These are phyloP conservation scores for Gastrophysa polygoni DNA, from an alignment of 2,888 invertebrate species.

Conservation along the genomic window DNA sequence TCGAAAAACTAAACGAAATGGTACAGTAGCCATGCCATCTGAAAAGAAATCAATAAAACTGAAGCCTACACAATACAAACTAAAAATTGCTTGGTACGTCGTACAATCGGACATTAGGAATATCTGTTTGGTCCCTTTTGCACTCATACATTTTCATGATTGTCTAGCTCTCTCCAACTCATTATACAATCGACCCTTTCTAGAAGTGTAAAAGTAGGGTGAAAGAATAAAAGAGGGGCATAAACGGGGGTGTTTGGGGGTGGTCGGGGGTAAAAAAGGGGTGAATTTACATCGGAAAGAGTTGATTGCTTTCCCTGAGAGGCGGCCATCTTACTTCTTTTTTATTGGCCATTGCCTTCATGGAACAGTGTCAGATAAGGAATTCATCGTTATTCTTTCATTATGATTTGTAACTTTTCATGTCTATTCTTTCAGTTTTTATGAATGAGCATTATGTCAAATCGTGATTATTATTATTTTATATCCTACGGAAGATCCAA, in stretches of 20 bases:
- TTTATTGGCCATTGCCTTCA: slow-evolving; percentile 54
- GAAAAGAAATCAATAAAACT: slow-evolving; percentile 46
- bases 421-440: slow-evolving; percentile 17
- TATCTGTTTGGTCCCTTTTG: slow-evolving; percentile 20
- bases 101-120: slow-evolving; percentile 46
- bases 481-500: too few relatives aligned
- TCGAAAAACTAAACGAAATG: too few relatives aligned
- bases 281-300: slow-evolving; percentile 58
- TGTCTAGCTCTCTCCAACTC: slow-evolving; percentile 28
- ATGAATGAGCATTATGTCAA: slow-evolving; percentile 1
- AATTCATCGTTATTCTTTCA: slow-evolving; percentile 29
- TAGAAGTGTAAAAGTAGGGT: slow-evolving; percentile 58
- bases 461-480: not conserved
- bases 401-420: slow-evolving; percentile 24
- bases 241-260: slow-evolving; percentile 53
- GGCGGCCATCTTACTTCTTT: slow-evolving; percentile 58
- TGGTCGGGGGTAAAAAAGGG: slow-evolving; percentile 50
- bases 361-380: slow-evolving; percentile 37
- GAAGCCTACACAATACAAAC: slow-evolving; percentile 42
- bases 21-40: not conserved
- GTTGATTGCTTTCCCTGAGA: slow-evolving; percentile 57
- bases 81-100: slow-evolving; percentile 47
- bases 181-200: slow-evolving; percentile 46
- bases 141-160: slow-evolving; percentile 12
- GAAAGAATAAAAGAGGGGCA: slow-evolving; percentile 58